These are phyloP conservation scores for Artibeus lituratus DNA, from an alignment of 2,797 vertebrate genomes.

Conservation along the genomic window DNA sequence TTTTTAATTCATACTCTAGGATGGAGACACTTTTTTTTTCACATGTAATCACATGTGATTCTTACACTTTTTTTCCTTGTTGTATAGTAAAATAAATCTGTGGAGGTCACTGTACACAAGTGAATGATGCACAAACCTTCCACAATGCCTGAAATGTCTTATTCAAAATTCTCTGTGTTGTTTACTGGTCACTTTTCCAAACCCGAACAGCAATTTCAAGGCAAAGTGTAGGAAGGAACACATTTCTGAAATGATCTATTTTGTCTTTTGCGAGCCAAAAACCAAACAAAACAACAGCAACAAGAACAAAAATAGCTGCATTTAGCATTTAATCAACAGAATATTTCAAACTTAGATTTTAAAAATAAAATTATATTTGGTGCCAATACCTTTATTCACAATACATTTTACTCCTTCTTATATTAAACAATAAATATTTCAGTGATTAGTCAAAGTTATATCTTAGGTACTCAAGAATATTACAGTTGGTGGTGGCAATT, in stretches of 20 bases:
- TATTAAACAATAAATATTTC: not conserved
- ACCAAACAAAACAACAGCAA: not conserved
- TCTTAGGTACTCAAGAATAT: constrained; percentile 42
- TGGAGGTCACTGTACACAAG: not conserved
- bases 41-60: not conserved
- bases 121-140: not conserved
- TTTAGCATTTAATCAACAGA: not conserved
- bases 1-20: not conserved
- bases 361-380: constrained; percentile 13
- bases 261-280: constrained; percentile 24
- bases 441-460: not conserved
- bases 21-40: not conserved
- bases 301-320: not conserved
- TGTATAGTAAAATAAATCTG: not conserved
- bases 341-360: not conserved
- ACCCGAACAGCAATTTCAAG: constrained; percentile 11
- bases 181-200: constrained; percentile 27
- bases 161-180: not conserved
- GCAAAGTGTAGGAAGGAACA: constrained; percentile 7
- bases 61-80: not conserved
- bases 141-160: not conserved
- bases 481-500: not conserved
- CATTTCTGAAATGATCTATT: constrained; percentile 41
- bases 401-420: constrained; percentile 34
- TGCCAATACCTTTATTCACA: not conserved